These are phyloP conservation scores for Excalfactoria chinensis DNA, from an alignment of 2,113 vertebrate species.

Conservation along the genomic window DNA sequence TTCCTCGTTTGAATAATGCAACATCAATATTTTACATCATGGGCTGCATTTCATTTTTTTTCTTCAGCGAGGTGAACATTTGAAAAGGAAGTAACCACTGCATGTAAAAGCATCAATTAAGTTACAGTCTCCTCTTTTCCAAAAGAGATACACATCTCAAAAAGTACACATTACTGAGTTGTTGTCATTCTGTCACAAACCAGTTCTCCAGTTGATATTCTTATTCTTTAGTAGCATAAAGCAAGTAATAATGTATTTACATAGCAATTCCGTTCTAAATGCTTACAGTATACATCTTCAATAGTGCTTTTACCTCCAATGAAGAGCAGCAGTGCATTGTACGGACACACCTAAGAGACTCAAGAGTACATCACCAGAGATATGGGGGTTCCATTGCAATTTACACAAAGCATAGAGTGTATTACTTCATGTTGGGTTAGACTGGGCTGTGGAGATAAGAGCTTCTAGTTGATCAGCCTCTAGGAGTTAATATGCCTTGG, in stretches of 20 bases:
- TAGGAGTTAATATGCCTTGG: background rate
- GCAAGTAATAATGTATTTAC: background rate
- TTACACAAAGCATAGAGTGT: background rate
- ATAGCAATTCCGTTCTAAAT: background rate
- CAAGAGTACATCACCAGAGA: rapidly evolving
- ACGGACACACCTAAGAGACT: background rate
- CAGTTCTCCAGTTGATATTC: background rate
- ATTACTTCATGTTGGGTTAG: background rate
- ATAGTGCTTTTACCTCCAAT: background rate
- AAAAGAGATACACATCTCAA: background rate
- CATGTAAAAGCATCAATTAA: constrained; percentile 54
- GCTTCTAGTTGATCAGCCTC: background rate
- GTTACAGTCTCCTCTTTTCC: constrained; percentile 27
- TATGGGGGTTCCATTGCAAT: background rate
- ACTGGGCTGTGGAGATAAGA: background rate
- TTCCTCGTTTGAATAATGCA: constrained; percentile 65
- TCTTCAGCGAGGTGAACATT: background rate
- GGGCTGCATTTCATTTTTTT: constrained; percentile 62
- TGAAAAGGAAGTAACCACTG: constrained; percentile 29
- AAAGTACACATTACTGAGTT: background rate
- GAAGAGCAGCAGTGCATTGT: background rate
- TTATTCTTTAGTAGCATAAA: background rate
- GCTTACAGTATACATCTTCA: background rate
- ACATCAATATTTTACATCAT: constrained; percentile 67
- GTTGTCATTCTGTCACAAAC: constrained; percentile 44